Evolutionary conservation across 2,888 invertebrate genomes (phyloP).

Genomic region (Latrodectus hesperus): DNA sequence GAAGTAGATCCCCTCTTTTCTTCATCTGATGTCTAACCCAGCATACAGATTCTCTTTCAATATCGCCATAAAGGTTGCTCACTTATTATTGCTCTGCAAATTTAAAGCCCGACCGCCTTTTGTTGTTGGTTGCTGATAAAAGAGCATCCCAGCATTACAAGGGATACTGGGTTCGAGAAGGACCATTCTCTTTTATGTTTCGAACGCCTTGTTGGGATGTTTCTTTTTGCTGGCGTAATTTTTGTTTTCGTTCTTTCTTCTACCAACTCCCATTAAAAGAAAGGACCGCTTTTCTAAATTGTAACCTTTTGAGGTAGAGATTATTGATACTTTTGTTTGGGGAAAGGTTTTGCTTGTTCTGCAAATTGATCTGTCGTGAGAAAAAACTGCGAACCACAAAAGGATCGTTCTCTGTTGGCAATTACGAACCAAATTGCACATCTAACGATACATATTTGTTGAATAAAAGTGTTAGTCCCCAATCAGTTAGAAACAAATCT

Average conservation of each 20-base stretch:
- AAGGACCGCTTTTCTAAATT: conserved; percentile 27
- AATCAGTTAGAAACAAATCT: not conserved
- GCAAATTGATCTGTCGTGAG: conserved; percentile 54
- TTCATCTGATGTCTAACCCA: conserved; percentile 19
- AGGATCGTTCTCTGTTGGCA: not conserved
- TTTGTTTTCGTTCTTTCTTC: no score
- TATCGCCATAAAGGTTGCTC: conserved; percentile 7
- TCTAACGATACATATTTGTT: not conserved
- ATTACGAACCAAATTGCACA: not conserved
- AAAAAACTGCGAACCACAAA: conserved; percentile 8
- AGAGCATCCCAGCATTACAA: conserved; percentile 19
- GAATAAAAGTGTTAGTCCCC: not conserved
- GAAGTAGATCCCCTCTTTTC: conserved; percentile 19
- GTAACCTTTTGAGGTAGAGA: conserved; percentile 22
- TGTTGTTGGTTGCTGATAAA: conserved; percentile 26
- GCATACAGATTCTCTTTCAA: conserved; percentile 12
- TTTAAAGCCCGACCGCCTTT: conserved; percentile 23
- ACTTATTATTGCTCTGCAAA: conserved; percentile 22
- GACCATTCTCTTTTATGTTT: conserved; percentile 7
- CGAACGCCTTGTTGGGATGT: not conserved
- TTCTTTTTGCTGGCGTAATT: not conserved
- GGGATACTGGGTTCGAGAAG: conserved; percentile 18
- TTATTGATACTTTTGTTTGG: conserved; percentile 34
- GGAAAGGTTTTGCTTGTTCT: conserved; percentile 21
- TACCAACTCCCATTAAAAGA: conserved; percentile 15